A percentile compares a stretch with the other conserved stretches of the same genome.
Evolutionary conservation across 37 sponge, comb jelly and placozoan species (phyloP).

Genomic region (Theonella swinhoei): DNA sequence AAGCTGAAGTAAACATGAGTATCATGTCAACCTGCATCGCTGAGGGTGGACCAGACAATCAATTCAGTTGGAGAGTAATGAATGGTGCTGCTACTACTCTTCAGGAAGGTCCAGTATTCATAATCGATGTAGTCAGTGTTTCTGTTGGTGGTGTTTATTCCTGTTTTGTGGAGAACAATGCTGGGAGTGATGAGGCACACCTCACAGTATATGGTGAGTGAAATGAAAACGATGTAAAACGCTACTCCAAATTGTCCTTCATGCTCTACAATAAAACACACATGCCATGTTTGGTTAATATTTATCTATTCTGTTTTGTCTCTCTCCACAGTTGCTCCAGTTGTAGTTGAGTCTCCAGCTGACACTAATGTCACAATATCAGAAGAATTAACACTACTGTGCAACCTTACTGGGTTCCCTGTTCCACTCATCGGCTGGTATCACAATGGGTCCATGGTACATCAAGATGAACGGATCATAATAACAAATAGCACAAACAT

Average conservation of each 20-base stretch:
- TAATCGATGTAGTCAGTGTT: conserved; percentile 18
- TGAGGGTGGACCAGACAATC: conserved; percentile 53
- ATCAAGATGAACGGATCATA: neutral
- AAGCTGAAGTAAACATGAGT: neutral
- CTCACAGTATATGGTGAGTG: neutral
- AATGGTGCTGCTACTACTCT: neutral
- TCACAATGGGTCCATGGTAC: conserved; percentile 47
- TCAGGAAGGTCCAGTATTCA: neutral
- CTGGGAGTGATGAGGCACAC: conserved; percentile 16
- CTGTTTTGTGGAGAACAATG: conserved; percentile 64
- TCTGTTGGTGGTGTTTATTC: conserved; percentile 58
- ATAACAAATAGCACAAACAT: neutral
- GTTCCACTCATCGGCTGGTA: conserved; percentile 46
- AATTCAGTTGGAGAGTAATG: conserved; percentile 52
- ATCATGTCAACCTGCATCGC: conserved; percentile 46
- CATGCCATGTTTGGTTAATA: too few relatives aligned
- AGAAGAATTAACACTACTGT: conserved; percentile 12
- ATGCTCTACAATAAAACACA: too few relatives aligned
- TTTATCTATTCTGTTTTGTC: neutral
- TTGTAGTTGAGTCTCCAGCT: conserved; percentile 14
- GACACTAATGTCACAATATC: conserved; percentile 6
- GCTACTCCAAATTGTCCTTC: too few relatives aligned
- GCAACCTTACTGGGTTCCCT: conserved; percentile 51
- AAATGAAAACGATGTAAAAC: neutral
- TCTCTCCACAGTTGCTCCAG: conserved; percentile 49